Evolutionary conservation across 1,140 invertebrate genomes (phyloP).

Genomic region (Lasioglossum baleicum): DNA sequence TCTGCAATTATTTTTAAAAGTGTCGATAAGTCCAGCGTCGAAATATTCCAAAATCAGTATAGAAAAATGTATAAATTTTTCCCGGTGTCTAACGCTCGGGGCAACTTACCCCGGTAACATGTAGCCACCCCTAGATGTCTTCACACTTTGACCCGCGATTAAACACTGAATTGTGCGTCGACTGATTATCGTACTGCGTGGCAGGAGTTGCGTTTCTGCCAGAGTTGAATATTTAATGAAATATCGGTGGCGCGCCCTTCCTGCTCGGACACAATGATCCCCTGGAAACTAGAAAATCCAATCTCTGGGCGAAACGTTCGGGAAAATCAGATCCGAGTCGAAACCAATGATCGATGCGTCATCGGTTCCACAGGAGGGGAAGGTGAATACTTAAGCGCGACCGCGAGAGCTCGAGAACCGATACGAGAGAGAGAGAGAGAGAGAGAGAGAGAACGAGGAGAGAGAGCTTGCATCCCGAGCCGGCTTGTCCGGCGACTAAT

Average conservation of each 20-base stretch:
- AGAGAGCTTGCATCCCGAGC: not conserved
- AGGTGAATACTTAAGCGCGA: conserved; percentile 30
- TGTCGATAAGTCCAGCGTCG: too few relatives aligned
- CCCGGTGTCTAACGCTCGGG: too few relatives aligned
- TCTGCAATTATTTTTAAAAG: too few relatives aligned
- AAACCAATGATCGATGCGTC: conserved; percentile 48
- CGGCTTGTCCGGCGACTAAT: conserved; percentile 43
- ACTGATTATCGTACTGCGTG: not conserved
- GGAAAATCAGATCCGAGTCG: conserved; percentile 39
- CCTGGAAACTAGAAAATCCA: conserved; percentile 22
- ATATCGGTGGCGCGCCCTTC: conserved; percentile 1
- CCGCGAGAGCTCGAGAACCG: too few relatives aligned
- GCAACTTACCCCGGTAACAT: too few relatives aligned
- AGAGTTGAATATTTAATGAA: conserved; percentile 25
- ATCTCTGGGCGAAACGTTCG: conserved; percentile 9
- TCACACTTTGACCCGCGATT: not conserved
- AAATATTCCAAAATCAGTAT: too few relatives aligned
- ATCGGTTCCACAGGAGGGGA: conserved; percentile 9
- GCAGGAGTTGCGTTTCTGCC: not conserved
- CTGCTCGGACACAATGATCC: conserved; percentile 2
- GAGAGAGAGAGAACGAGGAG: too few relatives aligned
- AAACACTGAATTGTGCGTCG: not conserved
- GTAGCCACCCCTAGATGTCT: not conserved
- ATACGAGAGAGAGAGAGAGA: too few relatives aligned
- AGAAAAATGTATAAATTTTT: too few relatives aligned